Base-by-base conservation (phyloP, 1,140 invertebrate species). In the Sycophaga agraensis region DNA sequence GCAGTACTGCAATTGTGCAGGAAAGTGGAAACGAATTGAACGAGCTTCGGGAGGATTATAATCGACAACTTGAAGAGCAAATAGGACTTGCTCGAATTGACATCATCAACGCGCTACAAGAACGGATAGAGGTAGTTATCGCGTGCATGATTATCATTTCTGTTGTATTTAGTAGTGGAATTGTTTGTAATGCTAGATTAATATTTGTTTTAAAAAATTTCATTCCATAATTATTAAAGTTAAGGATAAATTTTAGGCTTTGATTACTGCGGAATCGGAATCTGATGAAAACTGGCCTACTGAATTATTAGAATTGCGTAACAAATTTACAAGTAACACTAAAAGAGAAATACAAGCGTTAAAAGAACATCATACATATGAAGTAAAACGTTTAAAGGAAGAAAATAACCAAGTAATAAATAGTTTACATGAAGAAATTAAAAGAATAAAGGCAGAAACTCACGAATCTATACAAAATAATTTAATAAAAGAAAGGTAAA, bases 261-360 rank as follows among this genome's bases (percentile, higher is more conserved):
- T 90, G 56, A 76, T 88, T 39, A 85, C 84, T 2, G 84, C 84
- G 64, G 84, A 86, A 5, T 78, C 82, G 24, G 86, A 88, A 49
- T 82, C 85, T 63, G 83, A 85, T 61, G 85, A 75, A 39, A 73
- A 86, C 70, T 89, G 88, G 87, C 88, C 89, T 6, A 68, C 84
- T 40, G 88, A 90, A 73, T 77, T 91, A 45, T 77, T 89, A 28
- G 82, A 86, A 59, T 69, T 90, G 24, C 75, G 87, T 4, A 86
- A 89, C 69, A 87, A 85, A 76, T 87, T 90, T 53, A 86, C 87
- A 34, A 83, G 82, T 12, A 86, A 84, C 55, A 83, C 84, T 63
- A 83, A 84, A 69, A 73, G 75, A 54, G 81, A 86, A 70, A 79
- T 83, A 0, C 66, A 73, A 26, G 57, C 72, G 21, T 60, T 84